Evolutionary conservation across 2,113 vertebrate species (phyloP), one percentile per base, ranked within the genome.

Genomic region (Periophthalmodon schlosseri): DNA sequence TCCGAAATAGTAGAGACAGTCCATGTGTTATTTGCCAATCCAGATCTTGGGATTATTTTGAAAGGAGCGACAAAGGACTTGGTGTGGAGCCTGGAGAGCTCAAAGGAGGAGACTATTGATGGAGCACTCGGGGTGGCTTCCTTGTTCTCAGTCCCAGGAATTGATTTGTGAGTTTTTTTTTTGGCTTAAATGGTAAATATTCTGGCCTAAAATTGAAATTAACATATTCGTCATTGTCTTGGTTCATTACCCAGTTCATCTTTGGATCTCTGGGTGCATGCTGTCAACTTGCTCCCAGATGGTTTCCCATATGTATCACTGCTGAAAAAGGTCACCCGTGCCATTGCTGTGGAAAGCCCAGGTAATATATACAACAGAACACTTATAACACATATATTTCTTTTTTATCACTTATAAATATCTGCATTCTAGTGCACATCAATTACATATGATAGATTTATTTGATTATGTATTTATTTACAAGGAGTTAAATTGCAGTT

Each of bases 1-100:
- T 28, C 58, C n/a, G 93, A 94, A 57, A 56, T 93, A 0, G 18
- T 88, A 52, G 91, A 93, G 68, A 94, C 92, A 0, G 74, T 75
- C 58, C 89, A 93, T 0, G 21, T 90, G 58, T 73, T 94, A 47
- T 87, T 94, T 61, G 61, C 80, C 74, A 89, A 93, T 74, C 89
- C 92, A 1, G 80, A 94, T 71, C 78, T 94, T 47, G 80, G 46
- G 0, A 10, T 89, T 50, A 83, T 93, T 57, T 15, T 93, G 44
- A 94, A 91, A 18, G 92, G 90, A 20, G 50, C 73, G 3, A 81
- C 83, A 1, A 70, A 58, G 0, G 28, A 49, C 69, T 72, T 91
- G 67, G 68, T 57, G 0, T 87, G 87, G 90, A 68, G 33, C 68
- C 58, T 75, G 16, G 88, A 82, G 18, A 58, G 73, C 8, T 78